These are phyloP conservation scores for Chiroxiphia lanceolata DNA, from an alignment of 2,797 vertebrate genomes.

Conservation along the genomic window DNA sequence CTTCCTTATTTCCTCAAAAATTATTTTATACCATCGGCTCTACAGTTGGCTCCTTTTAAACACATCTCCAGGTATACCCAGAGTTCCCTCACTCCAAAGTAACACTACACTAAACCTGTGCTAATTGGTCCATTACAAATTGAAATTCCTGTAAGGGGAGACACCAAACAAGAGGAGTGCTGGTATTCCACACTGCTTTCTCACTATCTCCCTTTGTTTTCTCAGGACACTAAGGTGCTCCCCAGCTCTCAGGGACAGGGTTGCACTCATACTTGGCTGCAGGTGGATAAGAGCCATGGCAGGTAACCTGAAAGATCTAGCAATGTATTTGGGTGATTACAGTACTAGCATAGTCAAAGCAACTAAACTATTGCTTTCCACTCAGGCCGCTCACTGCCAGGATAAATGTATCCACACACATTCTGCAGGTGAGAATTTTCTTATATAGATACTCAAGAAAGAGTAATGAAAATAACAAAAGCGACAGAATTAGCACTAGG, in stretches of 20 bases:
- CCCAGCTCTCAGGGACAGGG: neutral
- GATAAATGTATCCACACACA: neutral
- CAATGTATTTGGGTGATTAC: neutral
- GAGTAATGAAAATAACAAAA: neutral
- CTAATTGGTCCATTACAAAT: neutral
- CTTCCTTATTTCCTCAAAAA: neutral
- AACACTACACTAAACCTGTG: neutral
- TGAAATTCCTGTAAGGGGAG: neutral
- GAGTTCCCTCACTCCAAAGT: neutral
- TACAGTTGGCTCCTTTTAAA: neutral
- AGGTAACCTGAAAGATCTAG: neutral
- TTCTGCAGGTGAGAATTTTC: neutral
- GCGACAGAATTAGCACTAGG: accelerated
- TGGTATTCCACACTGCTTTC: neutral
- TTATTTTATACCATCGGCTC: neutral
- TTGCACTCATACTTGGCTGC: neutral
- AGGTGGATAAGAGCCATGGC: neutral
- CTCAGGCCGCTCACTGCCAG: neutral
- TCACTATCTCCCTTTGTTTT: neutral
- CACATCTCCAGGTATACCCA: neutral
- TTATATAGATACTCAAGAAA: neutral
- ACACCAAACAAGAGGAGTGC: neutral
- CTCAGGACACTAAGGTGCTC: neutral
- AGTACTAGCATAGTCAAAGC: neutral
- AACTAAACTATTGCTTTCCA: neutral